Base-by-base conservation (phyloP, 2,797 vertebrate species). In the Oreortyx pictus region DNA sequence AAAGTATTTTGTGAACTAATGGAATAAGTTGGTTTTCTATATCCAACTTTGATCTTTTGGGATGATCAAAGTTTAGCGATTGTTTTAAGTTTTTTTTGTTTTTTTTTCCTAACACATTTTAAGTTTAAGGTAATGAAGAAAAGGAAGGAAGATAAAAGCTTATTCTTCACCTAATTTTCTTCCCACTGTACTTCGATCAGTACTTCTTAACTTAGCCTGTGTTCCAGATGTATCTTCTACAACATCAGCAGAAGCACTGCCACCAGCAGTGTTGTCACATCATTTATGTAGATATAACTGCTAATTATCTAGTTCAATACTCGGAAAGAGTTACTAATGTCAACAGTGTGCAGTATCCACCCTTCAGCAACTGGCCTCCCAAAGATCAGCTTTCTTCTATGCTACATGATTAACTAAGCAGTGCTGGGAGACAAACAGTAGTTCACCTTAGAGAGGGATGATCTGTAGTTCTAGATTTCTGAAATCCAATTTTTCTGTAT, bases 401-500 rank as follows among this genome's bases (percentile, higher is more conserved):
- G 35, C 43, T 86, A 37, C 44, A 13, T 33, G 31, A 49, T 44
- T 95, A 91, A 74, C 65, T 52, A 89, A 90, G 59, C 73, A 44
- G 56, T 33, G 70, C 33, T 71, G 60, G 86, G 89, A 92, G 50
- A 54, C 71, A 68, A 75, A 56, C 9, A 82, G 44, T 76, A 80
- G 81, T 94, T 93, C 65, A 22, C 56, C 61, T 92, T 92, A 54
- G 86, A 50, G 82, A 27, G 14, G 35, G 86, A 93, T 85, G 85
- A 70, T 66, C 64, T 39, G 41, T 79, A 66, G 46, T 88, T 65
- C n/a, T 80, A 78, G 73, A 27, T 92, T 49, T 88, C 89, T 86
- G 80, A 92, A 97, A 93, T 82, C 15, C 87, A 90, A 70, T 94
- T 70, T 86, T 92, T 93, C n/a, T 82, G 33, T 79, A 47, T 46